Evolutionary conservation across 2,888 invertebrate species (phyloP), one percentile per base, ranked within the genome.

Genomic region (Leucozona laternaria): DNA sequence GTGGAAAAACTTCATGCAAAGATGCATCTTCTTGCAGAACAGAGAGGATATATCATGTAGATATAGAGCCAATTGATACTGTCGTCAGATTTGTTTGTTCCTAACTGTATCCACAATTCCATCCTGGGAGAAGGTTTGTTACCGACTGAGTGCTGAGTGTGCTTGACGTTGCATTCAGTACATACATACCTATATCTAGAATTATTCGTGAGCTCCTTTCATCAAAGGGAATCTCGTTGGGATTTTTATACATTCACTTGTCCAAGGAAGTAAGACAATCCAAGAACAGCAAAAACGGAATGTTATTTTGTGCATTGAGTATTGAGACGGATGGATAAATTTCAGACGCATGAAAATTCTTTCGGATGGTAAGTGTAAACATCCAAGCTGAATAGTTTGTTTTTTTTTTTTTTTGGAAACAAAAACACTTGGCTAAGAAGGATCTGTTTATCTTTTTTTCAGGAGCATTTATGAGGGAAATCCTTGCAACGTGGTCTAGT

Each of bases 51-150:
- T 43, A 4, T 40, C 8, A 55, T 81, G 25, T 25, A 25, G 2
- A 62, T 78, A 75, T 68, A 53, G 81, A 86, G 79, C 82, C 86
- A 86, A 82, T 86, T 86, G 81, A 81, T 81, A 73, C 78, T 82
- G 86, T 86, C 79, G 82, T 79, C 86, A 79, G 86, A 86, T 82
- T 86, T 86, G 86, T 86, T 82, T 86, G 82, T 82, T 82, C 62
- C 82, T 82, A 79, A 79, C 82, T 79, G 40, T 20, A 70, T 66
- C 43, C 48, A 53, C 20, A 50, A n/a, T 13, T 50, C 11, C 48
- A 17, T 7, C 20, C 62, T 71, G 43, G 43, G 22, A 22, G 55
- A 55, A 68, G 78, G 68, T 72, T 64, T 73, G 77, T 57, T 64
- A 77, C 80, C 85, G 68, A 85, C 8, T 45, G 3, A 45, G 8